Base-by-base conservation (phyloP, 2,888 invertebrate genomes). In the Sphaerophoria taeniata region DNA sequence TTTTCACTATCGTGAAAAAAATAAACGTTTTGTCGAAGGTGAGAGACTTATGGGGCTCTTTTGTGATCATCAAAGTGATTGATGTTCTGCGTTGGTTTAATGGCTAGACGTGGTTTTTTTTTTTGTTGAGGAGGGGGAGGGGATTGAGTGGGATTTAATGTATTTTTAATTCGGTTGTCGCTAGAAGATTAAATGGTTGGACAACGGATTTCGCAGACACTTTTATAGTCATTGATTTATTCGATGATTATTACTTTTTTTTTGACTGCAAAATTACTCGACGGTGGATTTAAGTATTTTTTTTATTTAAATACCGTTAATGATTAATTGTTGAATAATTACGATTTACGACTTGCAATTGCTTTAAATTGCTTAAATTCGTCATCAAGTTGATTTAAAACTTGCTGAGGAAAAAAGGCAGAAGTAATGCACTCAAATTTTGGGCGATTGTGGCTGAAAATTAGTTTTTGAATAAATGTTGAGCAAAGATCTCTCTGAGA, bases 211-310 rank as follows among this genome's bases (percentile, higher is more conserved):
- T 72, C 53, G 24, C 34, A 69, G 61, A 47, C 33, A 31, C 9
- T 76, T 72, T 83, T 56, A 67, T 47, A 36, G 73, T 45, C 36
- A 61, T 56, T 83, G 83, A 83, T 78, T 74, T 78, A 83, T 83
- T 70, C 69, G 63, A 12, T 31, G 72, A 73, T 56, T 45, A 53
- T 70, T 69, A 24, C 24, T 24, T 24, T 24, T 24, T 24, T 24
- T 1, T 24, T 24, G 24, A 1, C 69, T 71, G 61, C 47, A 56
- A 56, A 67, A 53, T 16, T 47, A 34, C 16, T 65, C 16, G 39
- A 14, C 7, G 11, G 7, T n/a, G 14, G 3, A 24, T 12, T 63
- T 1, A 39, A 34, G 33, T 9, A n/a, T 51, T 43, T 55, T 47
- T 6, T 9, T 51, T 43, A 16, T 47, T 6, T 45, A n/a, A 39